Conservation (phyloP, 2,888 invertebrate species). For the Drosophila conformis region DNA sequence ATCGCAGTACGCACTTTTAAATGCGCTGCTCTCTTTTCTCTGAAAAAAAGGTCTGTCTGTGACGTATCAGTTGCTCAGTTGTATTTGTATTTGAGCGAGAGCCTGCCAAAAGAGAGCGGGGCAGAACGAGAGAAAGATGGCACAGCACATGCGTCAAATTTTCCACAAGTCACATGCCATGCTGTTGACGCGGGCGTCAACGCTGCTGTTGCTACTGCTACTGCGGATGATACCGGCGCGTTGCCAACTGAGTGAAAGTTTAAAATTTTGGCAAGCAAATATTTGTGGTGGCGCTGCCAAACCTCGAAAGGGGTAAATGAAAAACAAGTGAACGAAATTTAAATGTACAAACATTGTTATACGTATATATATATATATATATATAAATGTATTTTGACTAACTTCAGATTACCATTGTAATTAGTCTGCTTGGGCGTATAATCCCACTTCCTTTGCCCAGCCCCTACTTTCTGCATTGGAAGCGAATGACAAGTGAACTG, state of each 20-base stretch:
- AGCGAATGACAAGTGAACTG: constrained; percentile 5
- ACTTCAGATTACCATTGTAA: constrained; percentile 26
- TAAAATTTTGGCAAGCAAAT: constrained; percentile 59
- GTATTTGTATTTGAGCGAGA: constrained; percentile 15
- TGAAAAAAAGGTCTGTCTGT: constrained; percentile 18
- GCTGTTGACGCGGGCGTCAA: constrained; percentile 56
- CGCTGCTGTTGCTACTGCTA: constrained; percentile 6
- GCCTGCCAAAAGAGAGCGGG: background rate
- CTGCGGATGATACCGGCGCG: constrained; percentile 30
- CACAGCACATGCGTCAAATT: constrained; percentile 57
- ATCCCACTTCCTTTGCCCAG: constrained; percentile 24
- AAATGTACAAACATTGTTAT: constrained; percentile 6
- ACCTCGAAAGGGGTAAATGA: constrained; percentile 81
- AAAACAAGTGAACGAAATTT: constrained; percentile 63
- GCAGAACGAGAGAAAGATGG: background rate
- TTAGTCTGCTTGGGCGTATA: constrained; percentile 8
- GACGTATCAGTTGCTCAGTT: constrained; percentile 20
- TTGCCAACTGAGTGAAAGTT: constrained; percentile 63
- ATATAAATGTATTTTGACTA: constrained; percentile 18
- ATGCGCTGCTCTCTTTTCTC: constrained; percentile 35
- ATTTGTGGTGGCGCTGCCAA: constrained; percentile 36
- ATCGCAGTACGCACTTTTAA: constrained; percentile 63
- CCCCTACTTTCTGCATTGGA: constrained; percentile 4
- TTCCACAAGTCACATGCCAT: constrained; percentile 70
- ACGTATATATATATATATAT: background rate